Evolutionary conservation across 2,888 invertebrate species (phyloP).

Genomic region (Linhomoeus sp.): DNA sequence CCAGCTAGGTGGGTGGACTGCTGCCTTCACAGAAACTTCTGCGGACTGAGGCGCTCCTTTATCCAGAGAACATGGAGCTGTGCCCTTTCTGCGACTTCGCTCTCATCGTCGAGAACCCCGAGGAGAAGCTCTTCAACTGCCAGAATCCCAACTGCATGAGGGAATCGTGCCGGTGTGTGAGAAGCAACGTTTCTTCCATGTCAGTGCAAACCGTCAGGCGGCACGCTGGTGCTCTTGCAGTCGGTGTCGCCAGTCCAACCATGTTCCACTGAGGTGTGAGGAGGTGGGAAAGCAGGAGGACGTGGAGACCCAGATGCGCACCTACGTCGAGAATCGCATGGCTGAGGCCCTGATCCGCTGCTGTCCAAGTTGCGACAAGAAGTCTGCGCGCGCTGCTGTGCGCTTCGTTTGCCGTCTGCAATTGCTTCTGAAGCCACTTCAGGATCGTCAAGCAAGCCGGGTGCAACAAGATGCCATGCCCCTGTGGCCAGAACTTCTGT

Average conservation of each 20-base stretch:
- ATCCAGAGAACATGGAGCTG: conserved; percentile 35
- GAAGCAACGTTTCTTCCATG: no score
- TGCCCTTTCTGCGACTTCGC: conserved; percentile 43
- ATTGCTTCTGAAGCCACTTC: no score
- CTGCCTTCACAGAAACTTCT: no score
- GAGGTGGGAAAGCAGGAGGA: conserved; percentile 35
- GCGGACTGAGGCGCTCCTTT: no score
- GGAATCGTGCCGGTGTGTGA: conserved; percentile 36
- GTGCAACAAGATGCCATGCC: conserved; percentile 40
- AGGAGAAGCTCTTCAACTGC: conserved; percentile 36
- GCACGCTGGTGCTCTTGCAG: no score
- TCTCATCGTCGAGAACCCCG: conserved; percentile 32
- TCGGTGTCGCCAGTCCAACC: conserved; percentile 36
- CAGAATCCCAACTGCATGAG: conserved; percentile 40
- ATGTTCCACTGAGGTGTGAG: conserved; percentile 37
- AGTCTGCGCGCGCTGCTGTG: no score
- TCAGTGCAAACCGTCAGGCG: no score
- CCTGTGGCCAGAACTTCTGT: conserved; percentile 39
- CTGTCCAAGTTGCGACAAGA: conserved; percentile 2
- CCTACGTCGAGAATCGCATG: conserved; percentile 39
- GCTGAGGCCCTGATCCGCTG: conserved; percentile 32
- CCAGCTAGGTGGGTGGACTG: no score
- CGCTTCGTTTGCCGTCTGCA: no score
- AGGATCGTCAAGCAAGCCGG: conserved; percentile 37
- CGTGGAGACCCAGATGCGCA: conserved; percentile 30